A percentile compares a stretch with the other conserved stretches of the same genome.
phyloP scores from a whole-genome alignment of 92 coral and sea anemone species.

The Porites divaricata region DNA sequence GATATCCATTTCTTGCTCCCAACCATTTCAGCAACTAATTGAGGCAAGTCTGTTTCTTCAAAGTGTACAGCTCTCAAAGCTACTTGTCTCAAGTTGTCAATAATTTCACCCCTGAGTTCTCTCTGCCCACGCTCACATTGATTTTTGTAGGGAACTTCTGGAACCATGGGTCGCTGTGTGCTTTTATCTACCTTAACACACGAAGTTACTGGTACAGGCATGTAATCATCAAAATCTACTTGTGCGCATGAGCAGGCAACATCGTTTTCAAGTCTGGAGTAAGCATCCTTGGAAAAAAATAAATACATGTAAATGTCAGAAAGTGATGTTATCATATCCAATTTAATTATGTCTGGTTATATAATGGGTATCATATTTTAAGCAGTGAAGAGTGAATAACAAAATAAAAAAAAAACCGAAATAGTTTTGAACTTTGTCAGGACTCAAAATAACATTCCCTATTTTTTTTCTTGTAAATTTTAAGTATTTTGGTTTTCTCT shows the following conservation, averaged over 20 bases:
- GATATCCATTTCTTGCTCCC: constrained; percentile 13
- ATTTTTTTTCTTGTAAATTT: too few species aligned
- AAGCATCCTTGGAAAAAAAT: not conserved
- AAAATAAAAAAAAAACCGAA: too few species aligned
- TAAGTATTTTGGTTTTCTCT: too few species aligned
- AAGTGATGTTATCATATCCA: too few species aligned
- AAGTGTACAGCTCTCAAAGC: constrained; percentile 23
- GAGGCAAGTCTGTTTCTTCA: not conserved
- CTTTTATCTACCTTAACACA: not conserved
- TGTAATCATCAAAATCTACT: not conserved
- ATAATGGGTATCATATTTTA: too few species aligned
- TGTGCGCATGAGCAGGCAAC: not conserved
- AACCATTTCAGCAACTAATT: constrained; percentile 12
- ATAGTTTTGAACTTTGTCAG: too few species aligned
- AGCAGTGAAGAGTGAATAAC: too few species aligned
- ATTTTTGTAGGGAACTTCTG: not conserved
- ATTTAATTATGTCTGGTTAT: too few species aligned
- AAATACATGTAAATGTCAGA: not conserved
- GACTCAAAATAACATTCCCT: too few species aligned
- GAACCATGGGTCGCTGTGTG: not conserved
- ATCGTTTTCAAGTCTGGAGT: not conserved
- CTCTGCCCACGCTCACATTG: constrained; percentile 13
- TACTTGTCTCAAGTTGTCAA: not conserved
- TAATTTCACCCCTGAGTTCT: constrained; percentile 17
- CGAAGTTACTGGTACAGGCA: not conserved